Evolutionary conservation across 2,113 vertebrate species (phyloP).

Genomic region (Pomatorhinus ruficollis): DNA sequence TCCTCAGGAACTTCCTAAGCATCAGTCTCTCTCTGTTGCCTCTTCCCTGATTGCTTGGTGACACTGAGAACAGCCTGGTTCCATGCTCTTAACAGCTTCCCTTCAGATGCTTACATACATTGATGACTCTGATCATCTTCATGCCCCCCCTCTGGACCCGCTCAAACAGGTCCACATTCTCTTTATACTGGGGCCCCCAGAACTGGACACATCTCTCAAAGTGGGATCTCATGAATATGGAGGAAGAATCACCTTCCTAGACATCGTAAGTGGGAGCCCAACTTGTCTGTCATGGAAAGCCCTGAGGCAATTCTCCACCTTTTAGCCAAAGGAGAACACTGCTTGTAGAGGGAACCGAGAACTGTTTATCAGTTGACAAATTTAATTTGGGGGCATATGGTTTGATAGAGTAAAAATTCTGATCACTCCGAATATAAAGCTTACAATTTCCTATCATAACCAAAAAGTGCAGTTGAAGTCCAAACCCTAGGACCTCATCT

Average conservation of each 20-base stretch:
- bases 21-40: not conserved
- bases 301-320: not conserved
- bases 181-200: no score
- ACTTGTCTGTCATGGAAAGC: not conserved
- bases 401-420: not conserved
- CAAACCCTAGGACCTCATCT: not conserved
- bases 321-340: not conserved
- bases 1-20: not conserved
- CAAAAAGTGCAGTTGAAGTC: not conserved
- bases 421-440: not conserved
- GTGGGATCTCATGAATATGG: no score
- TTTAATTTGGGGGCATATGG: fast-evolving
- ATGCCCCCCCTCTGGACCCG: not conserved
- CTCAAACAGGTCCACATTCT: not conserved
- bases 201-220: not conserved
- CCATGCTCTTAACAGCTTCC: not conserved
- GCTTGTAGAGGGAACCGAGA: not conserved
- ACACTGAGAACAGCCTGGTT: not conserved
- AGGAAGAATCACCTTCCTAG: not conserved
- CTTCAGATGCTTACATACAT: not conserved
- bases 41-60: not conserved
- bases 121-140: not conserved
- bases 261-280: not conserved
- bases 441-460: not conserved
- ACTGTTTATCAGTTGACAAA: not conserved